Evolutionary conservation across 2,113 vertebrate genomes (phyloP), one percentile per base, ranked within the genome.

Genomic region (Triplophysa rosa): DNA sequence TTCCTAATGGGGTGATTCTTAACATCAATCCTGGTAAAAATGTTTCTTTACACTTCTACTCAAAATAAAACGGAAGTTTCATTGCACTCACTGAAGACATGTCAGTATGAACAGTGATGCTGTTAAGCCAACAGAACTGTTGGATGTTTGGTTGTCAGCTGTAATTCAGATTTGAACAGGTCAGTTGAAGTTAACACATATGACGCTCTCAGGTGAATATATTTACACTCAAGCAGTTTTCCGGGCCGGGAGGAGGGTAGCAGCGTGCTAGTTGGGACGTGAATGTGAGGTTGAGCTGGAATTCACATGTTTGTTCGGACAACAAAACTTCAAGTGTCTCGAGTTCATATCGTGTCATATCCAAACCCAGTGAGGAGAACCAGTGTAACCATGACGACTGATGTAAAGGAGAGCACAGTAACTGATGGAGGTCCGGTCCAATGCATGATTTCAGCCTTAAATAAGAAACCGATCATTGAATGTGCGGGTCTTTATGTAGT

Each of bases 401-500:
- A 58, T 17, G 13, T 26, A 2, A n/a, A 54, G 47, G 23, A 70
- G 47, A 67, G 66, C 66, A 49, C 66, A 24, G 21, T 9, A 40
- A 47, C 12, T 47, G 47, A 69, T 69, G 67, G 21, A 24, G 42
- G 29, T 21, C 54, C 13, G 49, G n/a, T 58, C 54, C 8, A 19
- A 58, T 8, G 54, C 19, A 58, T 58, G 54, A 58, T 10, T 21
- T 21, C 54, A 58, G 19, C 8, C 8, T 42, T 33, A 23, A 69
- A 29, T 0, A 52, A 14, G 33, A 29, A 73, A 45, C 26, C 26
- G 33, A 11, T 42, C 33, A 64, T 2, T n/a, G 13, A 42, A 0
- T 0, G 33, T 56, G 24, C 47, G 16, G 49, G 33, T 52, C 17
- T 82, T 87, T 94, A 92, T 12, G 88, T 93, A 2, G 92, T 68